Conservation (phyloP, 2,797 vertebrate species). For the Centropyge bicolor region DNA sequence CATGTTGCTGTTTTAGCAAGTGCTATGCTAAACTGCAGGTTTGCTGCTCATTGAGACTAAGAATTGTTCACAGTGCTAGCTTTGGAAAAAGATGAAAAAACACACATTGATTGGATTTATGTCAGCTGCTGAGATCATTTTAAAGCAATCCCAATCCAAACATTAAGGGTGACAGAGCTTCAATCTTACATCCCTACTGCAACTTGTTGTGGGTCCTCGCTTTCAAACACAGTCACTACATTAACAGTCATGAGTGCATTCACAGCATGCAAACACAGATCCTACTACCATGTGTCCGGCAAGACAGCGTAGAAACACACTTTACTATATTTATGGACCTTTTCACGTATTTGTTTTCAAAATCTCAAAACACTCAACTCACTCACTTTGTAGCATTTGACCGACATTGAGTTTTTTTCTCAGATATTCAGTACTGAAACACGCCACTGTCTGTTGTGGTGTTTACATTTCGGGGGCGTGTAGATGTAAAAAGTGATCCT, state of each 20-base stretch:
- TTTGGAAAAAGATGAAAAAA: slow-evolving; percentile 54
- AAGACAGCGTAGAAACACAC: slow-evolving; percentile 46
- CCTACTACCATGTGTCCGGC: slow-evolving; percentile 32
- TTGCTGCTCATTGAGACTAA: slow-evolving; percentile 56
- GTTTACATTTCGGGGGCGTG: background rate
- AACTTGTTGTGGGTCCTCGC: slow-evolving; percentile 22
- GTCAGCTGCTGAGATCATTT: slow-evolving; percentile 22
- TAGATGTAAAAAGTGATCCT: slow-evolving; percentile 28
- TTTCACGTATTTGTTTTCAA: slow-evolving; percentile 36
- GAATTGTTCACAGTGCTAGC: slow-evolving; percentile 82
- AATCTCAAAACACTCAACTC: slow-evolving; percentile 19
- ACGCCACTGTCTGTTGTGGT: background rate
- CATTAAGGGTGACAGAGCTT: slow-evolving; percentile 15
- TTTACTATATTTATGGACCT: slow-evolving; percentile 43
- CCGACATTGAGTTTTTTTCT: background rate
- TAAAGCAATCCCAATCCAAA: slow-evolving; percentile 2
- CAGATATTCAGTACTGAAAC: background rate
- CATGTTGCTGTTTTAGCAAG: slow-evolving; percentile 34
- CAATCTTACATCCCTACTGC: slow-evolving; percentile 20
- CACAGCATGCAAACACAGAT: slow-evolving; percentile 59
- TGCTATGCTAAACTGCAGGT: slow-evolving; percentile 65
- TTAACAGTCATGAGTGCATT: slow-evolving; percentile 51
- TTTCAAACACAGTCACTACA: slow-evolving; percentile 35
- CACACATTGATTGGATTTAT: slow-evolving; percentile 29
- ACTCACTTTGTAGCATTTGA: background rate